Percentiles rank a stretch among this genome's conserved stretches.
Evolutionary conservation across 2,888 invertebrate species (phyloP).

Genomic region (Chrysolina oricalcia): DNA sequence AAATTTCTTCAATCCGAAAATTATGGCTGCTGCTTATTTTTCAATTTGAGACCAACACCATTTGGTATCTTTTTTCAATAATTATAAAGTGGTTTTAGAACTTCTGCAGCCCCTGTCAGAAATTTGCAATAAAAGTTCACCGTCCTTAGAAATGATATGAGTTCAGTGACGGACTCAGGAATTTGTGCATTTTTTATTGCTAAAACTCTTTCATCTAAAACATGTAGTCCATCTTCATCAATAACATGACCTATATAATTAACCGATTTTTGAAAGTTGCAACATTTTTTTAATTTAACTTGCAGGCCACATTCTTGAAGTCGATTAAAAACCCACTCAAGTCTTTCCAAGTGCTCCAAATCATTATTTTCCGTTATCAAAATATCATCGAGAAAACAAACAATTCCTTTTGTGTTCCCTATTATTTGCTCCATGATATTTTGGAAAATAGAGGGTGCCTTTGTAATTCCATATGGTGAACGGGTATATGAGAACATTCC

Average conservation of each 20-base stretch:
- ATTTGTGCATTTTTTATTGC: slow-evolving; percentile 45
- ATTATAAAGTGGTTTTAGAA: slow-evolving; percentile 40
- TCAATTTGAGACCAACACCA: slow-evolving; percentile 23
- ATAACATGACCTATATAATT: slow-evolving; percentile 55
- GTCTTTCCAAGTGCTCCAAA: neutral
- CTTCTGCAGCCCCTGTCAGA: slow-evolving; percentile 31
- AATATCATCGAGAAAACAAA: too few relatives aligned
- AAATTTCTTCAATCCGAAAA: slow-evolving; percentile 42
- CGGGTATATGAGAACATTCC: neutral
- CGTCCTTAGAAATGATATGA: slow-evolving; percentile 42
- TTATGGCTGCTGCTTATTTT: slow-evolving; percentile 33
- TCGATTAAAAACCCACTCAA: too few relatives aligned
- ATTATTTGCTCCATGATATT: too few relatives aligned
- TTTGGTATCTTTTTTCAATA: slow-evolving; percentile 36
- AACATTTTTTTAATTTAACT: slow-evolving; percentile 55
- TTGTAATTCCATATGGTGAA: neutral
- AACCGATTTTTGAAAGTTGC: slow-evolving; percentile 49
- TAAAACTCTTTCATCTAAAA: slow-evolving; percentile 46
- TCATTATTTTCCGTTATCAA: neutral
- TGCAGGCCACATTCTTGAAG: slow-evolving; percentile 48
- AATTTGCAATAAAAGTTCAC: slow-evolving; percentile 45
- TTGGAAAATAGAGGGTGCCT: too few relatives aligned
- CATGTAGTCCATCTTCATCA: slow-evolving; percentile 54
- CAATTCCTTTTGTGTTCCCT: too few relatives aligned
- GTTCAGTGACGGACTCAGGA: slow-evolving; percentile 34